These are phyloP conservation scores for Chlorodrepanis virens DNA, from an alignment of 2,113 vertebrate species.

Conservation along the genomic window DNA sequence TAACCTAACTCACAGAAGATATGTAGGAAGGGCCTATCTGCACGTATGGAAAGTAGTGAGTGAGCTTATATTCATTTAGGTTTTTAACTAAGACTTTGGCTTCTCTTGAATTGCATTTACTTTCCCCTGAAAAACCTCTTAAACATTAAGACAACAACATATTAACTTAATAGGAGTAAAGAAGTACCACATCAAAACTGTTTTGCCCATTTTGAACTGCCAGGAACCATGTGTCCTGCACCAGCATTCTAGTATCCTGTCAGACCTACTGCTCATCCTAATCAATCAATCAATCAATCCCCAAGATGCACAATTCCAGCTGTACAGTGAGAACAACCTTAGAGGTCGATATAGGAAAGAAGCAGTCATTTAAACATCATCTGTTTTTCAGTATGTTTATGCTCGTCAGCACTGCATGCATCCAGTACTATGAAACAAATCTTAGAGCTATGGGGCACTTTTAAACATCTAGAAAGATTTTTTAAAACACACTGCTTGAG, in stretches of 20 bases:
- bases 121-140: neutral
- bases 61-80: neutral
- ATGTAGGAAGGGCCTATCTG: slow-evolving; percentile 1
- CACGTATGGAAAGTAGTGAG: neutral
- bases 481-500: neutral
- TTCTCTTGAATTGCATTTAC: neutral
- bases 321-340: neutral
- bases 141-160: neutral
- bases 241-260: neutral
- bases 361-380: neutral
- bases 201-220: neutral
- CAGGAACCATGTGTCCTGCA: neutral
- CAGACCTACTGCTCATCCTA: neutral
- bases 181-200: neutral
- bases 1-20: neutral
- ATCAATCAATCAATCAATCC: neutral
- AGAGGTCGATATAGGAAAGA: neutral
- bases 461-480: neutral
- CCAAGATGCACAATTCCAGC: neutral
- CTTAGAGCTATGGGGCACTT: neutral
- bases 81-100: neutral
- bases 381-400: neutral
- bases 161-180: neutral
- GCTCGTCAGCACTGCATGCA: neutral
- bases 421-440: neutral